Evolutionary conservation across 2,888 invertebrate genomes (phyloP).

Genomic region (Cryptus armator): DNA sequence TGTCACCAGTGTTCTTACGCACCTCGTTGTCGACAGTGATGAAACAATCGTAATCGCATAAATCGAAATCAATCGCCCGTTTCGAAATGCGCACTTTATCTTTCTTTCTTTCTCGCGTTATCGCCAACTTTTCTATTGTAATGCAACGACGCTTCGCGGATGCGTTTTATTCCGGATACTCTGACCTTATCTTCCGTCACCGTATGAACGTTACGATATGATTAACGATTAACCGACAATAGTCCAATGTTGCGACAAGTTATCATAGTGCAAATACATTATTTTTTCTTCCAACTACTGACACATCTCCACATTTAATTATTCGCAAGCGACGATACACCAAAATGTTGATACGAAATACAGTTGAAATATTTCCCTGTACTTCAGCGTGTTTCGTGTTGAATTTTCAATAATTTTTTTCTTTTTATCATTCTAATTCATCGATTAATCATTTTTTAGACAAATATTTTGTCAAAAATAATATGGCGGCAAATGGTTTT

Average conservation of each 20-base stretch:
- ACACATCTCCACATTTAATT: not conserved
- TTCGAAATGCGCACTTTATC: slow-evolving; percentile 9
- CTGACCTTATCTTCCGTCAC: not conserved
- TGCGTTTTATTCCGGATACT: not conserved
- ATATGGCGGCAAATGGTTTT: too few species aligned
- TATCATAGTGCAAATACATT: not conserved
- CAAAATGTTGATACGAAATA: not conserved
- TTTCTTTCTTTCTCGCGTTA: slow-evolving; percentile 19
- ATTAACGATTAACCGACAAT: not conserved
- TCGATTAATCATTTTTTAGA: too few species aligned
- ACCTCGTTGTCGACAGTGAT: not conserved
- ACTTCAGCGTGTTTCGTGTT: too few species aligned
- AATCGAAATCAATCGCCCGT: slow-evolving; percentile 35
- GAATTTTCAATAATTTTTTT: too few species aligned
- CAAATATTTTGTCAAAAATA: too few species aligned
- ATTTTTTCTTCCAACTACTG: not conserved
- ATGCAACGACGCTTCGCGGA: not conserved
- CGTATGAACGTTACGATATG: not conserved
- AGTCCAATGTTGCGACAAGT: not conserved
- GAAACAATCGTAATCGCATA: slow-evolving; percentile 26
- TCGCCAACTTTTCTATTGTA: not conserved
- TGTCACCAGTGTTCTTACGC: slow-evolving; percentile 18
- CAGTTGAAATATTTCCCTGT: too few species aligned
- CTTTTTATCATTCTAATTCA: too few species aligned
- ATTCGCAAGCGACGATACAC: not conserved